phyloP scores from a whole-genome alignment of 2,888 invertebrate genomes.

The Coleophora flavipennella region DNA sequence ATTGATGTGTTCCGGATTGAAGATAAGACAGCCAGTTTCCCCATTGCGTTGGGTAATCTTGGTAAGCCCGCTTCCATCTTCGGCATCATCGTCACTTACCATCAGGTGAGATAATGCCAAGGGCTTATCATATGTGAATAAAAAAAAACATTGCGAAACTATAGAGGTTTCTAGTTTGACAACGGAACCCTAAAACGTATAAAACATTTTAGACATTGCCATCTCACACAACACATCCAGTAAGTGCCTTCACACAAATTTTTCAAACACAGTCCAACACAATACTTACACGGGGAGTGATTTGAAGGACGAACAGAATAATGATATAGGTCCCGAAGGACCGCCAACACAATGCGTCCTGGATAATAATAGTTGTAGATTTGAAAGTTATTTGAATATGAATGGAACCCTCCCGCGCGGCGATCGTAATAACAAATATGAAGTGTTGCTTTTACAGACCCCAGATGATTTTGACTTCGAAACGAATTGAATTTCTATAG shows the following conservation, averaged over 20 bases:
- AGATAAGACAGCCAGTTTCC: too few relatives aligned
- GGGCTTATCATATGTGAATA: too few relatives aligned
- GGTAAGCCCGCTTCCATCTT: too few relatives aligned
- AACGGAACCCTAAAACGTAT: too few relatives aligned
- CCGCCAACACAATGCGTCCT: slow-evolving; percentile 55
- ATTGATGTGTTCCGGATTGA: too few relatives aligned
- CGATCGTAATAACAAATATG: slow-evolving; percentile 69
- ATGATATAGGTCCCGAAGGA: slow-evolving; percentile 68
- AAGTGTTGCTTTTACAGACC: slow-evolving; percentile 61
- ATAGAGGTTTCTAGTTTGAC: too few relatives aligned
- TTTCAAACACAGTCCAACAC: slow-evolving; percentile 33
- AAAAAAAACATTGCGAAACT: too few relatives aligned
- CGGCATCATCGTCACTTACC: too few relatives aligned
- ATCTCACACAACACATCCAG: background rate
- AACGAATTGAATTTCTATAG: slow-evolving; percentile 52
- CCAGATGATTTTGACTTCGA: slow-evolving; percentile 59
- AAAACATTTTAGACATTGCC: too few relatives aligned
- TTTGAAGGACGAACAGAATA: slow-evolving; percentile 61
- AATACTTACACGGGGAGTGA: slow-evolving; percentile 57
- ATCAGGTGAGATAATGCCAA: too few relatives aligned
- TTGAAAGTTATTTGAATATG: slow-evolving; percentile 71
- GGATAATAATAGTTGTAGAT: slow-evolving; percentile 72
- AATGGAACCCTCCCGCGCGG: slow-evolving; percentile 66
- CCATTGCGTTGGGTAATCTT: too few relatives aligned
- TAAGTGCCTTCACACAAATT: too few relatives aligned